Conservation (phyloP, 1,140 invertebrate species). For the Triops longicaudatus region DNA sequence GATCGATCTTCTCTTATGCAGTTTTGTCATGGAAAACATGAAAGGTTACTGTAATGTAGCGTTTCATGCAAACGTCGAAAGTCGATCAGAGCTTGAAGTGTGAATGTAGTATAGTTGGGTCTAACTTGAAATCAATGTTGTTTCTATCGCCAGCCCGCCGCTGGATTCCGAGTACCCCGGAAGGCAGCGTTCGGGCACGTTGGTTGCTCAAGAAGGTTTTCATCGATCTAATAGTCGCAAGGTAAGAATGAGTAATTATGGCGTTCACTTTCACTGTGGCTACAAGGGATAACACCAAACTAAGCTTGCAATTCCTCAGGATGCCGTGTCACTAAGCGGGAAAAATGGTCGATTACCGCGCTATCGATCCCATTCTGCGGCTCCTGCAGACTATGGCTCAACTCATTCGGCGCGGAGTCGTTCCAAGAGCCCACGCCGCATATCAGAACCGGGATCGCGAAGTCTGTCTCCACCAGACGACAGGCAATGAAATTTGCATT, state of each 20-base stretch:
- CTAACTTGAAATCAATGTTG: slow-evolving; percentile 34
- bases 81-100: background rate
- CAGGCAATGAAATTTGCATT: slow-evolving; percentile 41
- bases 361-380: slow-evolving; percentile 57
- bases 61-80: background rate
- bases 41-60: too few relatives aligned
- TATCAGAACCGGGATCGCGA: slow-evolving; percentile 53
- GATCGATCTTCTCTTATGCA: background rate
- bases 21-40: background rate
- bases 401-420: slow-evolving; percentile 35
- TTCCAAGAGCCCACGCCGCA: slow-evolving; percentile 46
- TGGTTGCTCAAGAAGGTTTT: slow-evolving; percentile 38
- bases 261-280: background rate
- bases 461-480: slow-evolving; percentile 66
- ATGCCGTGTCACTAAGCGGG: slow-evolving; percentile 16
- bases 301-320: slow-evolving; percentile 9
- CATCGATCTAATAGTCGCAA: slow-evolving; percentile 16
- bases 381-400: slow-evolving; percentile 51
- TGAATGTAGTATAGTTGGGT: slow-evolving; percentile 20
- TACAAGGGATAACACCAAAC: background rate
- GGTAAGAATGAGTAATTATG: background rate
- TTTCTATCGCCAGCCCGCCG: slow-evolving; percentile 45
- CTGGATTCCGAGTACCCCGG: slow-evolving; percentile 51
- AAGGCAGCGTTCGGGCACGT: slow-evolving; percentile 57
- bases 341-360: slow-evolving; percentile 28